phyloP scores from a whole-genome alignment of 2,797 vertebrate genomes.

The Sternarchorhynchus goeldii region DNA sequence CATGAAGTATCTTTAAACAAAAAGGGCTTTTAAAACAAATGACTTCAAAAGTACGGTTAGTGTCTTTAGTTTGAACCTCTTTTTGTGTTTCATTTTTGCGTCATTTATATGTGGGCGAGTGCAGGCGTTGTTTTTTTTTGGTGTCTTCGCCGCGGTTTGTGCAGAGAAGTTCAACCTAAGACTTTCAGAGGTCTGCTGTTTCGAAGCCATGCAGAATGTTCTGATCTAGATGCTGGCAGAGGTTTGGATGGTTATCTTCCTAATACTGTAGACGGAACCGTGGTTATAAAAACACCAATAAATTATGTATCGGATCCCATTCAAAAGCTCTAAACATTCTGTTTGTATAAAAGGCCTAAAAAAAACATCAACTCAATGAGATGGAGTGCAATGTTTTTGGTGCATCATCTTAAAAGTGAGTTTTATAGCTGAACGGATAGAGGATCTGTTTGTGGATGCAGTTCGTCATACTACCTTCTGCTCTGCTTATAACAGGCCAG shows the following conservation, averaged over 20 bases:
- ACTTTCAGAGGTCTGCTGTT: neutral
- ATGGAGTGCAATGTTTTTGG: too few relatives aligned
- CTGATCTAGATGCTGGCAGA: too few relatives aligned
- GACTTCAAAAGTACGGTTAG: slow-evolving; percentile 45
- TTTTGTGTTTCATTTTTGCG: neutral
- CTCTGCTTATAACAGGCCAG: too few relatives aligned
- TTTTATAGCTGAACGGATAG: too few relatives aligned
- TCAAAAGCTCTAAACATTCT: too few relatives aligned
- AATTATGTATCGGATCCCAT: neutral
- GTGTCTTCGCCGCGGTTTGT: neutral
- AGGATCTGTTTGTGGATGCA: too few relatives aligned
- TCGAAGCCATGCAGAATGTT: neutral
- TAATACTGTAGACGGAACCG: neutral
- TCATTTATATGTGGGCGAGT: neutral
- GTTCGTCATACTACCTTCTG: too few relatives aligned
- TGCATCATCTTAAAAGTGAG: too few relatives aligned
- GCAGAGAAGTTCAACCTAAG: neutral
- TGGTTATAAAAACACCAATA: neutral
- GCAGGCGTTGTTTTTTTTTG: neutral
- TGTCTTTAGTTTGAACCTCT: slow-evolving; percentile 2
- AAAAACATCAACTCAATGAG: too few relatives aligned
- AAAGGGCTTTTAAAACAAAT: slow-evolving; percentile 36
- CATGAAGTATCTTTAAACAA: slow-evolving; percentile 28
- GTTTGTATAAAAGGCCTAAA: too few relatives aligned
- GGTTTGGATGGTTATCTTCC: neutral